Percentiles rank a stretch among this genome's conserved stretches.
Evolutionary conservation across 2,888 invertebrate species (phyloP).

Genomic region (Empis livida): DNA sequence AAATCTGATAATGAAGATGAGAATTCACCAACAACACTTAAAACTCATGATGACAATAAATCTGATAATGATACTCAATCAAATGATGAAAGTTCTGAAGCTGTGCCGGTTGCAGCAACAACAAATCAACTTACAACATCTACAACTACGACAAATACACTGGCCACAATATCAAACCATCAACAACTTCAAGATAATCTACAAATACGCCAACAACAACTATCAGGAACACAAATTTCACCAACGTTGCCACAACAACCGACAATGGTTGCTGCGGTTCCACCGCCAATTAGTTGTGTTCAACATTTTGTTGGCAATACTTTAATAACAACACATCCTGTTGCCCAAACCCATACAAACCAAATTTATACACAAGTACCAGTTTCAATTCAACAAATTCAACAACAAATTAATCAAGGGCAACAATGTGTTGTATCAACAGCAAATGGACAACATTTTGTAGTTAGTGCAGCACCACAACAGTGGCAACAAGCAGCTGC

Average conservation of each 20-base stretch:
- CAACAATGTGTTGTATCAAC: conserved; percentile 14
- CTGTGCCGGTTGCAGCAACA: not conserved
- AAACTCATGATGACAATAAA: conserved; percentile 9
- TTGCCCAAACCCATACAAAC: not conserved
- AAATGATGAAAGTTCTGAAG: conserved; percentile 7
- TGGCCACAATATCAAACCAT: not conserved
- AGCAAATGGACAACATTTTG: conserved; percentile 13
- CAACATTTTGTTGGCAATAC: conserved; percentile 15
- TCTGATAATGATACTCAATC: conserved; percentile 8
- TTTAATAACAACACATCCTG: conserved; percentile 12
- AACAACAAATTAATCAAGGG: conserved; percentile 2
- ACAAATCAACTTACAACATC: conserved; percentile 5
- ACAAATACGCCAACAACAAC: conserved; percentile 5
- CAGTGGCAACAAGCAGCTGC: conserved; percentile 8
- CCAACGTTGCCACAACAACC: conserved; percentile 3
- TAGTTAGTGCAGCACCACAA: conserved; percentile 12
- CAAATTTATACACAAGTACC: conserved; percentile 13
- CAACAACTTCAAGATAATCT: conserved; percentile 1
- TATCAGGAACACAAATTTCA: conserved; percentile 13
- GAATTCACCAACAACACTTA: conserved; percentile 2
- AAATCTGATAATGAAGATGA: not conserved
- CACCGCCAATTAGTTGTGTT: conserved; percentile 13
- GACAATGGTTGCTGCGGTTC: conserved; percentile 13
- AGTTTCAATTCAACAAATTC: conserved; percentile 14
- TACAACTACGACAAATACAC: not conserved